Evolutionary conservation across 1,140 invertebrate species (phyloP).

Genomic region (Argopecten irradians): DNA sequence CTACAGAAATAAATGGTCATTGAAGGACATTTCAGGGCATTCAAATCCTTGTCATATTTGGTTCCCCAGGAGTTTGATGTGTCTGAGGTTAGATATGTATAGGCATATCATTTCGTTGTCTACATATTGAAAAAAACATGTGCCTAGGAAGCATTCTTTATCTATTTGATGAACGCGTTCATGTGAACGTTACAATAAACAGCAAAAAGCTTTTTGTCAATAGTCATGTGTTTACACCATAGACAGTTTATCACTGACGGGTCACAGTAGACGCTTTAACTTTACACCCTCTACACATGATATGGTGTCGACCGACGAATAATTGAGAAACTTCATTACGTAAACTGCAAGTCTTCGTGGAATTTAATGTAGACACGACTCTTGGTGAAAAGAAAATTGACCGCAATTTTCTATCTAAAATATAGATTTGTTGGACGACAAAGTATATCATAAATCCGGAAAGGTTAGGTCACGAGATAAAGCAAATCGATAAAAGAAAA

Average conservation of each 20-base stretch:
- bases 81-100: neutral
- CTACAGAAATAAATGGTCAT: no score
- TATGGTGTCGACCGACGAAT: neutral
- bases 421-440: neutral
- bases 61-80: neutral
- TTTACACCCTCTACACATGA: neutral
- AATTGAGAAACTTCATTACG: neutral
- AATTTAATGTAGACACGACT: neutral
- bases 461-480: neutral
- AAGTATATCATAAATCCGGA: neutral
- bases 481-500: neutral
- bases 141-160: neutral
- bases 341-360: neutral
- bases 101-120: neutral
- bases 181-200: neutral
- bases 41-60: neutral
- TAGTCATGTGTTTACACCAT: neutral
- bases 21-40: no score
- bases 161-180: neutral
- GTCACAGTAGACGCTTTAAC: neutral
- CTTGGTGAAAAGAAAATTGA: conserved; percentile 1
- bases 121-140: neutral
- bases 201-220: neutral
- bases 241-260: neutral
- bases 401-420: neutral